phyloP scores from a whole-genome alignment of 2,113 vertebrate species.

The Electrona antarctica region DNA sequence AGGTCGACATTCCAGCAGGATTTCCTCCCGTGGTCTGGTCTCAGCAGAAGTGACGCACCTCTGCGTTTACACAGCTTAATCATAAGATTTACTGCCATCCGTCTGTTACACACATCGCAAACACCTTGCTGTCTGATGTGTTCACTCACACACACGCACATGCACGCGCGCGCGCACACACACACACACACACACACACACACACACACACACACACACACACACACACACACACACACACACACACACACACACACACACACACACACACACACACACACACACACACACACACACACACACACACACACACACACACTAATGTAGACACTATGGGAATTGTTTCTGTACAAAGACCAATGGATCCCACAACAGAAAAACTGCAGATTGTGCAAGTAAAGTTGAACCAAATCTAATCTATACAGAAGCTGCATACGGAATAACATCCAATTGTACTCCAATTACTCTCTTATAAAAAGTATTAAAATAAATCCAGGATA shows the following conservation, averaged over 20 bases:
- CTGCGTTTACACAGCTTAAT: slow-evolving; percentile 56
- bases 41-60: slow-evolving; percentile 14
- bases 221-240: slow-evolving; percentile 26
- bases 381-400: too few species aligned
- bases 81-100: slow-evolving; percentile 24
- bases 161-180: slow-evolving; percentile 40
- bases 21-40: slow-evolving; percentile 20
- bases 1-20: slow-evolving; percentile 21
- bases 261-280: neutral
- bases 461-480: too few species aligned
- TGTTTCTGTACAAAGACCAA: too few species aligned
- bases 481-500: too few species aligned
- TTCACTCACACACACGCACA: slow-evolving; percentile 22
- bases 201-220: slow-evolving; percentile 9
- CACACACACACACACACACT: too few species aligned
- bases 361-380: too few species aligned
- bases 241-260: slow-evolving; percentile 41
- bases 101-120: slow-evolving; percentile 45
- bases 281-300: slow-evolving; percentile 8
- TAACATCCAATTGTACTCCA: too few species aligned
- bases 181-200: slow-evolving; percentile 14
- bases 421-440: too few species aligned
- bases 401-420: too few species aligned
- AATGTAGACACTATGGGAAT: too few species aligned
- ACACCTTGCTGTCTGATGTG: neutral